Evolutionary conservation across 2,113 vertebrate genomes (phyloP), one percentile per base, ranked within the genome.

Genomic region (Otis tarda): DNA sequence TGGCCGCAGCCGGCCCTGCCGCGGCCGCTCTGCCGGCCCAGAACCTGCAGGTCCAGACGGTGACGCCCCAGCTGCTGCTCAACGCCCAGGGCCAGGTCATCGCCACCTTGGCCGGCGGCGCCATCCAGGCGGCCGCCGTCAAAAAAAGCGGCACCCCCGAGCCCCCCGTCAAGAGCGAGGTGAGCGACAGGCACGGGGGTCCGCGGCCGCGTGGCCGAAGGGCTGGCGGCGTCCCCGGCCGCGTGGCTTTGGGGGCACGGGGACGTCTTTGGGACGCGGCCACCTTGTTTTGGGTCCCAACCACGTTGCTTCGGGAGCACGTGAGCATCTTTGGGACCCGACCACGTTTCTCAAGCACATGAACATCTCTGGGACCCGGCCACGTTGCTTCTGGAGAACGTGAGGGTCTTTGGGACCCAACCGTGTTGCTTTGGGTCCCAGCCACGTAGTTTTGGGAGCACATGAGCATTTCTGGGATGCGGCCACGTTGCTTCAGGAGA

Each of bases 61-160:
- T 99, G 93, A 98, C 99, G 2, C 99, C 99, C 0, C 99, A 99
- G 97, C 98, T 99, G 96, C 95, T 99, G 83, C 85, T 99, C 87
- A 99, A 99, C 61, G 97, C 98, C 75, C 99, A 99, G 96, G 99
- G 99, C 67, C 99, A 99, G 97, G 98, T 99, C 94, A 99, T 99
- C 7, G 99, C 99, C 41, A 98, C 99, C 3, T 95, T 99, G 52
- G 98, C 99, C 27, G 98, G 98, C 57, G 98, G 98, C 9, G 64
- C 98, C 43, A 97, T 98, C 52, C 98, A 98, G 7, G 94, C 98
- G 2, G 96, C 99, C 20, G 79, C 98, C 80, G 56, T 98, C 92
- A 97, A 98, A 78, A 99, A 99, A 96, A 93, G 97, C 8, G 82
- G 89, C 63, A 94, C 97, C 3, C 98, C 98, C 9, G 97, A 98